phyloP scores from a whole-genome alignment of 2,888 invertebrate genomes.

The Achlya flavicornis region DNA sequence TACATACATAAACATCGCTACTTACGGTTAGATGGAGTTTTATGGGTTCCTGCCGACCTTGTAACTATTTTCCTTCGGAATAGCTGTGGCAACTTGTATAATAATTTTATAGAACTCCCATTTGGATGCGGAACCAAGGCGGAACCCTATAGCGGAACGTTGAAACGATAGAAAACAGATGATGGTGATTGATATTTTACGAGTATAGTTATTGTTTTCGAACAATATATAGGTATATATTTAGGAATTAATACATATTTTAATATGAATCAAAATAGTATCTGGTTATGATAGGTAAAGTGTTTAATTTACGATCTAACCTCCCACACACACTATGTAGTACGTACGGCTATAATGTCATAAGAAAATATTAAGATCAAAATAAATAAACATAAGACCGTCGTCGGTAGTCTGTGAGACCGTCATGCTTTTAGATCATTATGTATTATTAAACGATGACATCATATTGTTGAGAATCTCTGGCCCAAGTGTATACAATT shows the following conservation, averaged over 20 bases:
- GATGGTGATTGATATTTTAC: too few relatives aligned
- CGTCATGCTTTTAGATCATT: conserved; percentile 6
- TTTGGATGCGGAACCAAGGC: too few relatives aligned
- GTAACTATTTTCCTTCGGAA: too few relatives aligned
- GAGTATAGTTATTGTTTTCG: neutral
- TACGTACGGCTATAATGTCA: neutral
- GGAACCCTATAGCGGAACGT: too few relatives aligned
- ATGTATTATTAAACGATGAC: conserved; percentile 6
- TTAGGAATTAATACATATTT: neutral
- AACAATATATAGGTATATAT: too few relatives aligned
- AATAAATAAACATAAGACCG: conserved; percentile 10
- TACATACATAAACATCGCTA: too few relatives aligned
- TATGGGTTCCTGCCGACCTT: too few relatives aligned
- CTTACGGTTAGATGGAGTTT: too few relatives aligned
- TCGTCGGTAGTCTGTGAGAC: too few relatives aligned
- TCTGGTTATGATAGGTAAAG: neutral
- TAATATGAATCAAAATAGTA: neutral
- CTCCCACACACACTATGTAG: conserved; percentile 6
- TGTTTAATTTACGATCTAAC: neutral
- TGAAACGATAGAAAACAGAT: too few relatives aligned
- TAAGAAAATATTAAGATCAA: conserved; percentile 7
- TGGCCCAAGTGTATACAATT: neutral
- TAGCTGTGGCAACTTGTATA: too few relatives aligned
- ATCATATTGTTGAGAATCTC: conserved; percentile 4
- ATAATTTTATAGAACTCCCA: too few relatives aligned